A percentile compares a stretch with the other conserved stretches of the same genome.
These are phyloP conservation scores for Epinotia brunnichana DNA, from an alignment of 2,888 invertebrate genomes.

Conservation along the genomic window DNA sequence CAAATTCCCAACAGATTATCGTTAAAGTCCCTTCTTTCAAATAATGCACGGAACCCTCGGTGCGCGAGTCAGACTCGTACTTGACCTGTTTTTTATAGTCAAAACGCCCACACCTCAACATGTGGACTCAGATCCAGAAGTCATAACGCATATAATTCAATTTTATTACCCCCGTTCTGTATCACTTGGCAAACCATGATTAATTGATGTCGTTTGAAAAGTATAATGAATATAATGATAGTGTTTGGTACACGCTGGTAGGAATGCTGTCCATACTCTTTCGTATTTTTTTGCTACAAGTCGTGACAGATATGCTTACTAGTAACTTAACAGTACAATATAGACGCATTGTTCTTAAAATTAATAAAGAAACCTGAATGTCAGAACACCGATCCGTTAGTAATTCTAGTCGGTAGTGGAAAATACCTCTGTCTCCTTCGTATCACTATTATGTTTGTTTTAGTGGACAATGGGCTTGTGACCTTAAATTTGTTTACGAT, in stretches of 20 bases:
- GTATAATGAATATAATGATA: slow-evolving; percentile 37
- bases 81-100: slow-evolving; percentile 14
- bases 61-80: too few species aligned
- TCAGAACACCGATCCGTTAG: neutral
- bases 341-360: slow-evolving; percentile 29
- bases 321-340: slow-evolving; percentile 19
- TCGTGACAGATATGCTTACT: slow-evolving; percentile 32
- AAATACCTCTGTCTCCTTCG: too few species aligned
- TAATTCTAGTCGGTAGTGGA: neutral
- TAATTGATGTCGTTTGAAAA: slow-evolving; percentile 40
- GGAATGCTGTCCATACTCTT: slow-evolving; percentile 31
- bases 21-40: too few species aligned
- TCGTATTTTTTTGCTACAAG: slow-evolving; percentile 20
- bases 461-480: too few species aligned
- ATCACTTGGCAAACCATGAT: slow-evolving; percentile 42
- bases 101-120: slow-evolving; percentile 30
- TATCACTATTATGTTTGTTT: too few species aligned
- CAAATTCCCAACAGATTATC: too few species aligned
- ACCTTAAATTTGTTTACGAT: too few species aligned
- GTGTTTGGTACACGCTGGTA: slow-evolving; percentile 6
- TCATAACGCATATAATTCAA: slow-evolving; percentile 38
- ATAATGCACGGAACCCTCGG: too few species aligned
- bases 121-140: slow-evolving; percentile 35
- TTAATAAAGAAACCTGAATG: neutral
- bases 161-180: slow-evolving; percentile 34